A percentile compares a stretch with the other conserved stretches of the same genome.
Conservation (phyloP, 1,140 invertebrate genomes). For the Sogatella furcifera region DNA sequence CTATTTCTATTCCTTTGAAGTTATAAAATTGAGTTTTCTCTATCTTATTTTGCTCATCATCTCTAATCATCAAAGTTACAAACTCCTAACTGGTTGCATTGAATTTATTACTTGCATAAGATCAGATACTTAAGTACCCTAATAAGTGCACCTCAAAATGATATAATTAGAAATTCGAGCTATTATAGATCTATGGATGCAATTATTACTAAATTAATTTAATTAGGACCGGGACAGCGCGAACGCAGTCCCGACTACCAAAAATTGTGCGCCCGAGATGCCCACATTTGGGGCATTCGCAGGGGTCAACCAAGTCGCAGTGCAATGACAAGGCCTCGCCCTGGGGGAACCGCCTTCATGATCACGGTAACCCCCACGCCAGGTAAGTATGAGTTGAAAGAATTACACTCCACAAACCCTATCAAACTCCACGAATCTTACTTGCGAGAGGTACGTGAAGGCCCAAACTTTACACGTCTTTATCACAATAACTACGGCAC, state of each 20-base stretch:
- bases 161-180: not conserved
- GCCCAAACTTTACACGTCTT: not conserved
- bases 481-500: not conserved
- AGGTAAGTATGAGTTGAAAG: conserved; percentile 37
- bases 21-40: no score
- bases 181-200: no score
- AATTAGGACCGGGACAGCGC: conserved; percentile 37
- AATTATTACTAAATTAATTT: not conserved
- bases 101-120: no score
- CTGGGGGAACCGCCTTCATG: conserved; percentile 51
- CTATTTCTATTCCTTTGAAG: no score
- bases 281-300: conserved; percentile 47
- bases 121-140: no score
- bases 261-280: conserved; percentile 51
- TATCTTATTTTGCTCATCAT: no score
- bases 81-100: no score
- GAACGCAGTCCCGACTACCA: conserved; percentile 48
- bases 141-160: no score
- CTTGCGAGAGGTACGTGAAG: not conserved
- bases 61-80: no score
- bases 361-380: conserved; percentile 50
- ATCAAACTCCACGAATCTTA: not conserved
- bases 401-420: no score
- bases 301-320: conserved; percentile 47
- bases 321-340: conserved; percentile 52